These are phyloP conservation scores for Mustela nigripes DNA, from an alignment of 2,113 vertebrate species.

Conservation along the genomic window DNA sequence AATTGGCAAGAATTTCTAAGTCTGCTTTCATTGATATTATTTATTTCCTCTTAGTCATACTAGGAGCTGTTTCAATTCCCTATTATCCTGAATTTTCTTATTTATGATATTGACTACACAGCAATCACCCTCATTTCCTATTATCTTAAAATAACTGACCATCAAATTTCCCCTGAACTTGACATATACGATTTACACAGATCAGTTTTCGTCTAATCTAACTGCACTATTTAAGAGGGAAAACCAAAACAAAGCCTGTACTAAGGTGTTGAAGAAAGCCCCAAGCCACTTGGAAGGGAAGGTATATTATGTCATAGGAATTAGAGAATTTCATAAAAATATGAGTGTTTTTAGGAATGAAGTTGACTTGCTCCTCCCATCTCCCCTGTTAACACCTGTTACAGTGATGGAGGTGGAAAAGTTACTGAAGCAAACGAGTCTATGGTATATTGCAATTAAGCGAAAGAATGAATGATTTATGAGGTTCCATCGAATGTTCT, in stretches of 20 bases:
- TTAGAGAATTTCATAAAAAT: not conserved
- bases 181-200: not conserved
- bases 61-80: not conserved
- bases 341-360: not conserved
- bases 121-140: not conserved
- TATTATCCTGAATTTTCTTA: not conserved
- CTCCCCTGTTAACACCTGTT: not conserved
- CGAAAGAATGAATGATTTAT: not conserved
- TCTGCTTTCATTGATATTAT: not conserved
- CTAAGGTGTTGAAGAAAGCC: not conserved
- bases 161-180: not conserved
- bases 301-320: not conserved
- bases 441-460: not conserved
- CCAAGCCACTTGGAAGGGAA: not conserved
- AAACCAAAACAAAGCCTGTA: not conserved
- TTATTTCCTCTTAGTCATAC: not conserved
- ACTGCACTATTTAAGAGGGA: not conserved
- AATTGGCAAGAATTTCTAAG: conserved; percentile 30
- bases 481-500: not conserved
- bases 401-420: not conserved
- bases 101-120: not conserved
- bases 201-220: not conserved
- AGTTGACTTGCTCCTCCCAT: not conserved
- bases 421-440: not conserved
- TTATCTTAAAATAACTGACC: conserved; percentile 21